These are phyloP conservation scores for Formica aserva DNA, from an alignment of 2,888 invertebrate genomes.

Conservation along the genomic window DNA sequence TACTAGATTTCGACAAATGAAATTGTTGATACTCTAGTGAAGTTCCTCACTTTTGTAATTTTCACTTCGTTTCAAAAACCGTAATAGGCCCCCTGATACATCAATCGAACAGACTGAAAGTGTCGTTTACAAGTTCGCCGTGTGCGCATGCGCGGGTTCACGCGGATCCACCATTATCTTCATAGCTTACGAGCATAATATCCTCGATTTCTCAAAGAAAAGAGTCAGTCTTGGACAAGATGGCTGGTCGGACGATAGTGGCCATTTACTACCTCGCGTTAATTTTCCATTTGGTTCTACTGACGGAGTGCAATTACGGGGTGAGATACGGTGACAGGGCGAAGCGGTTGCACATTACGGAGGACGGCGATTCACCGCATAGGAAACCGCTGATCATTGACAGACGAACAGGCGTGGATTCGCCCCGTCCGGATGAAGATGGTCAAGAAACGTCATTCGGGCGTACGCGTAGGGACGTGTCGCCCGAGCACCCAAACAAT, in stretches of 20 bases:
- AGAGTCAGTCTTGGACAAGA: conserved; percentile 83
- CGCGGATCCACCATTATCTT: no score
- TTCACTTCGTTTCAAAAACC: no score
- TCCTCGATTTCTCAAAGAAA: conserved; percentile 50
- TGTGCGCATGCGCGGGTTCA: neutral
- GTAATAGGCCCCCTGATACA: no score
- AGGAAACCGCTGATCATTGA: conserved; percentile 74
- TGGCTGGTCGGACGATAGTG: conserved; percentile 83
- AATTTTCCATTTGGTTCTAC: conserved; percentile 77
- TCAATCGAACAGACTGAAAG: neutral
- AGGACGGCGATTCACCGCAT: conserved; percentile 61
- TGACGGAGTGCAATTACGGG: conserved; percentile 77
- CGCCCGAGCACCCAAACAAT: conserved; percentile 65
- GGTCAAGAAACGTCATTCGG: conserved; percentile 76
- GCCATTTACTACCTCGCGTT: conserved; percentile 76
- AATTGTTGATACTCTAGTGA: no score
- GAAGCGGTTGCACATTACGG: conserved; percentile 73
- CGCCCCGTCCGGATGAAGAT: conserved; percentile 48
- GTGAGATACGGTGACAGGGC: conserved; percentile 77
- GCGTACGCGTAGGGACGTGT: conserved; percentile 78
- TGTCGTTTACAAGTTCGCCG: neutral
- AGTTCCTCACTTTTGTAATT: no score
- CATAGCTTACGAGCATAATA: conserved; percentile 42
- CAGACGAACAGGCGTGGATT: conserved; percentile 51
- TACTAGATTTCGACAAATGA: no score